Percentiles rank a stretch among this genome's conserved stretches.
Conservation (phyloP, 1,140 invertebrate genomes). For the Drosophila littoralis region DNA sequence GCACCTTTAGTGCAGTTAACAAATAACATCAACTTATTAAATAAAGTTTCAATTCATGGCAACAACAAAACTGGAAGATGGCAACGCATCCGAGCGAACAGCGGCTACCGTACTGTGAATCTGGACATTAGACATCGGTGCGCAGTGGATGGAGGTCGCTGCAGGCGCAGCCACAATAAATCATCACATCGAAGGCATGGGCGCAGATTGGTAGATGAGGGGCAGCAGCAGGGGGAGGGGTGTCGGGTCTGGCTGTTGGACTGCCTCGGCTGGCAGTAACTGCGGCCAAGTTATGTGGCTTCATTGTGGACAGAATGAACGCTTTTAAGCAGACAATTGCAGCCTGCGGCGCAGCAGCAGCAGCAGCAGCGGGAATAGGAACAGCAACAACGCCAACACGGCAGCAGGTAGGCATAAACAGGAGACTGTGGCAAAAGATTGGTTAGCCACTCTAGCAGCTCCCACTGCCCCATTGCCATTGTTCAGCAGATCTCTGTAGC, state of each 20-base stretch:
- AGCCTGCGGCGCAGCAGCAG: slow-evolving; percentile 68
- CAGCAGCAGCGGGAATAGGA: slow-evolving; percentile 11
- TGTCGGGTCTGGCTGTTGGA: slow-evolving; percentile 14
- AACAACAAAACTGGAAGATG: slow-evolving; percentile 30
- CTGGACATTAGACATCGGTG: slow-evolving; percentile 22
- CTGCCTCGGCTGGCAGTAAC: slow-evolving; percentile 55
- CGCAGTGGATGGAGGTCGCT: slow-evolving; percentile 51
- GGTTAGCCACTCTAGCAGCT: slow-evolving; percentile 41
- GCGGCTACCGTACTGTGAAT: slow-evolving; percentile 71
- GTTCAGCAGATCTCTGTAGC: slow-evolving; percentile 23
- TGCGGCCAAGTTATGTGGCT: slow-evolving; percentile 80
- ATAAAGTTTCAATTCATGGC: slow-evolving; percentile 77
- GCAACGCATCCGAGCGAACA: slow-evolving; percentile 36
- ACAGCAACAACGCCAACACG: slow-evolving; percentile 24
- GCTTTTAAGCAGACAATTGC: slow-evolving; percentile 83
- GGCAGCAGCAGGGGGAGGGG: not conserved
- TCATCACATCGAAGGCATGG: slow-evolving; percentile 74
- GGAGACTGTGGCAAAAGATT: slow-evolving; percentile 23
- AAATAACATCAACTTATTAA: slow-evolving; percentile 83
- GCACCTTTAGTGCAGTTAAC: slow-evolving; percentile 73
- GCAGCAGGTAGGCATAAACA: slow-evolving; percentile 32
- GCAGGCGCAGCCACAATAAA: slow-evolving; percentile 77
- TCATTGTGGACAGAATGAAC: slow-evolving; percentile 83
- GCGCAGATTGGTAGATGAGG: slow-evolving; percentile 2
- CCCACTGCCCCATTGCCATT: slow-evolving; percentile 53